Evolutionary conservation across 2,797 vertebrate genomes (phyloP), one percentile per base, ranked within the genome.

Genomic region (Schizopygopsis pylzovi): DNA sequence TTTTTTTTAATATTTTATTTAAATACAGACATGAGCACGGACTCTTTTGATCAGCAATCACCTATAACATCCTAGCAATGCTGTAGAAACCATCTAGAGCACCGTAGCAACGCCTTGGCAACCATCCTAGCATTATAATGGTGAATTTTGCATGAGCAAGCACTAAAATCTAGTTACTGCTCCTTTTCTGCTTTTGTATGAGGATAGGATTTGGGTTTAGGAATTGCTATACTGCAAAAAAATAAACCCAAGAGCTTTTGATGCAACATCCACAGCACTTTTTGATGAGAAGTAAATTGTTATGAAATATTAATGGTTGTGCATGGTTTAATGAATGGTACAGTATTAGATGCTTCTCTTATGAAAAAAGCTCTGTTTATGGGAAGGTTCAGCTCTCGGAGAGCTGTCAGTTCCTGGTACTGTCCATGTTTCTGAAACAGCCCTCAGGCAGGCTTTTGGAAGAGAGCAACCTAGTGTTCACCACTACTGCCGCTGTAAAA

Each of bases 271-370:
- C 68, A 68, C 65, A 15, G 37, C 12, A 10, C 43, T 71, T 83
- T 63, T 80, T 59, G 12, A 73, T 83, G 45, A 83, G 39, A 79
- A 79, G 20, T 83, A 82, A 79, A 37, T 15, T 22, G 6, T 80
- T 61, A 67, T 85, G n/a, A 86, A 86, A 83, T 81, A 82, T 86
- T 79, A 86, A 87, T 67, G 45, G n/a, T 61, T 41, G 22, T 79
- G 22, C 43, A 47, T 79, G 75, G 52, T 79, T 83, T 83, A 71
- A 85, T 45, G 61, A 72, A 70, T 61, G 63, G 61, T 54, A 47
- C 43, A 33, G 20, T 37, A 43, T 84, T 61, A 54, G 52, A 68
- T 82, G 49, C 6, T 67, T 80, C 47, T 43, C 47, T 78, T 72
- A 67, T 72, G 49, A 37, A 67, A 33, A n/a, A 33, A 16, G 15